Conservation (phyloP, 2,797 vertebrate genomes). For the Menidia menidia region DNA sequence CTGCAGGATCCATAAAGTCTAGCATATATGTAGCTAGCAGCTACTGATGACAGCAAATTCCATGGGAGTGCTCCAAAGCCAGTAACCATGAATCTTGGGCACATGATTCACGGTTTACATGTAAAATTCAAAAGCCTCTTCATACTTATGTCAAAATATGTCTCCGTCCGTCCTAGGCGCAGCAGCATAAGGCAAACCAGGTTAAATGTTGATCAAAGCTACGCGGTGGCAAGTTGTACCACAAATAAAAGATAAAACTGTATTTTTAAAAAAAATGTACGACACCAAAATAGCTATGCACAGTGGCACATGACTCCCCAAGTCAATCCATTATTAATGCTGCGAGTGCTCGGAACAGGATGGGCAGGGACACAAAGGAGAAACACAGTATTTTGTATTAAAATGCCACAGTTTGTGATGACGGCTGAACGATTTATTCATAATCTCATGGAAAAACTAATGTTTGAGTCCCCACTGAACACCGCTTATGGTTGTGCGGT, state of each 20-base stretch:
- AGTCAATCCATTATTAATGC: constrained; percentile 74
- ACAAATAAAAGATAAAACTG: constrained; percentile 51
- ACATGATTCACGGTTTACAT: constrained; percentile 6
- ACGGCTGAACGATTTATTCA: constrained; percentile 23
- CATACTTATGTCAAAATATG: constrained; percentile 24
- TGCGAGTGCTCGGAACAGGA: constrained; percentile 47
- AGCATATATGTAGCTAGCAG: constrained; percentile 49
- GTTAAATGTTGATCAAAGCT: constrained; percentile 12
- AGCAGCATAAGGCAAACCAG: constrained; percentile 5
- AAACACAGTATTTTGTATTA: constrained; percentile 32
- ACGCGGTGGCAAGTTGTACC: constrained; percentile 24
- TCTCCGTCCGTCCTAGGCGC: constrained; percentile 11
- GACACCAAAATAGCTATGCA: constrained; percentile 56
- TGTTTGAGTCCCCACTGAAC: constrained; percentile 24
- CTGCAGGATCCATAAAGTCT: constrained; percentile 57
- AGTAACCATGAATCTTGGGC: constrained; percentile 30
- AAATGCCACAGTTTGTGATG: constrained; percentile 16
- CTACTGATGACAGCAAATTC: constrained; percentile 38
- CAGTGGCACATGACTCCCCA: constrained; percentile 38
- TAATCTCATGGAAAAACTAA: constrained; percentile 37
- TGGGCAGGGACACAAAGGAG: constrained; percentile 21
- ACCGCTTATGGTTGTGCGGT: background rate
- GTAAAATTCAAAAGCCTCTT: constrained; percentile 21
- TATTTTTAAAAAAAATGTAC: constrained; percentile 19
- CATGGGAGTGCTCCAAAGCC: constrained; percentile 54